phyloP scores from a whole-genome alignment of 35 echinoderm and acorn worm species.

The Apostichopus californicus region DNA sequence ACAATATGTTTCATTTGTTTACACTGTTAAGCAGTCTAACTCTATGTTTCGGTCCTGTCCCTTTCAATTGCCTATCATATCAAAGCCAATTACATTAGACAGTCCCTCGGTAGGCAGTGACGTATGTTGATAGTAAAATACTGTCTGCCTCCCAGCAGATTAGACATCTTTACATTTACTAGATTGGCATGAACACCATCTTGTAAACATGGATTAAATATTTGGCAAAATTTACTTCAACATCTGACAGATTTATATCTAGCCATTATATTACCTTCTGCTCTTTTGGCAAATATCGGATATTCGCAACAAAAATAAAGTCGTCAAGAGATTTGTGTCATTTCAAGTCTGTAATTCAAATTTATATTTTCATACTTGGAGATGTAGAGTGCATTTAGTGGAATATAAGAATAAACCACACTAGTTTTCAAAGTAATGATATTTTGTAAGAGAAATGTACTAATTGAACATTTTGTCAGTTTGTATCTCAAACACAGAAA shows the following conservation, averaged over 20 bases:
- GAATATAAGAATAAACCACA: background rate
- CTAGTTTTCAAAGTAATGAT: too few relatives aligned
- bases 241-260: background rate
- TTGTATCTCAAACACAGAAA: too few relatives aligned
- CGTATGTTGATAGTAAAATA: constrained; percentile 23
- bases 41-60: background rate
- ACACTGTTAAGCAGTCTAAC: constrained; percentile 9
- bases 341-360: background rate
- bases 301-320: background rate
- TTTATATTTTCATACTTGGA: background rate
- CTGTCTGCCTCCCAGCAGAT: background rate
- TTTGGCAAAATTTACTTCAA: background rate
- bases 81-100: constrained; percentile 3
- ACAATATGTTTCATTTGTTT: constrained; percentile 15
- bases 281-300: constrained; percentile 9
- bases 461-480: too few relatives aligned
- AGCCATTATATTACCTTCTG: background rate
- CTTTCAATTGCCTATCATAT: background rate
- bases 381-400: background rate
- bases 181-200: background rate
- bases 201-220: constrained; percentile 20
- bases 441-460: too few relatives aligned
- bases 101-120: background rate
- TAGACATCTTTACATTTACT: background rate
- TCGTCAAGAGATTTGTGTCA: background rate